Evolutionary conservation across 2,797 vertebrate genomes (phyloP).

Genomic region (Semaprochilodus insignis): DNA sequence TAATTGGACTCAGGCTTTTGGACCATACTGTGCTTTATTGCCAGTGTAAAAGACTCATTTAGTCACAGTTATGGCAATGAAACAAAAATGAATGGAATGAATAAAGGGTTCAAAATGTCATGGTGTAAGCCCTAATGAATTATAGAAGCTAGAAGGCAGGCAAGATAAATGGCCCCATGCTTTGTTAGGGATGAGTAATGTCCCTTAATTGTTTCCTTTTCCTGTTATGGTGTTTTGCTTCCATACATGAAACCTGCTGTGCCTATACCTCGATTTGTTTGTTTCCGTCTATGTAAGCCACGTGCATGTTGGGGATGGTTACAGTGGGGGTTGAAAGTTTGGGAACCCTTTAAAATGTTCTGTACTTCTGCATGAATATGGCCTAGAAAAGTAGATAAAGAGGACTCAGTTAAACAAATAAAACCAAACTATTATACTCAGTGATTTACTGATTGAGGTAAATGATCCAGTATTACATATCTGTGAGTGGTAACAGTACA

Average conservation of each 20-base stretch:
- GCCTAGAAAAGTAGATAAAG: too few species aligned
- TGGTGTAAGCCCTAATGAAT: background rate
- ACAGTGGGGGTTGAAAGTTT: too few species aligned
- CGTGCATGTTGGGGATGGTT: background rate
- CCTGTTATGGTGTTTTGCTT: slow-evolving; percentile 72
- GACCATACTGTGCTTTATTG: too few species aligned
- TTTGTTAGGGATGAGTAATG: slow-evolving; percentile 61
- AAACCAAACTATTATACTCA: too few species aligned
- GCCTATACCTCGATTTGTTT: slow-evolving; percentile 29
- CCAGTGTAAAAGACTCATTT: too few species aligned
- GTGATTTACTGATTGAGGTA: too few species aligned
- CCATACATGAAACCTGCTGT: slow-evolving; percentile 18
- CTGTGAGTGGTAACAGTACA: too few species aligned
- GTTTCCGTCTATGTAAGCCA: slow-evolving; percentile 38
- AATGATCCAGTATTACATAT: too few species aligned
- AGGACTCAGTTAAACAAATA: too few species aligned
- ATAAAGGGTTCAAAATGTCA: background rate
- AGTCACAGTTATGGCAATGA: background rate
- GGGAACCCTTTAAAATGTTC: too few species aligned
- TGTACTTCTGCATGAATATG: too few species aligned
- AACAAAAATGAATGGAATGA: background rate
- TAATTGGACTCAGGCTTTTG: too few species aligned
- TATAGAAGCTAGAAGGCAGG: background rate
- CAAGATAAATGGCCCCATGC: slow-evolving; percentile 32
- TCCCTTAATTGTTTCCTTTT: slow-evolving; percentile 75